Evolutionary conservation across 2,797 vertebrate species (phyloP).

Genomic region (Trachurus trachurus): DNA sequence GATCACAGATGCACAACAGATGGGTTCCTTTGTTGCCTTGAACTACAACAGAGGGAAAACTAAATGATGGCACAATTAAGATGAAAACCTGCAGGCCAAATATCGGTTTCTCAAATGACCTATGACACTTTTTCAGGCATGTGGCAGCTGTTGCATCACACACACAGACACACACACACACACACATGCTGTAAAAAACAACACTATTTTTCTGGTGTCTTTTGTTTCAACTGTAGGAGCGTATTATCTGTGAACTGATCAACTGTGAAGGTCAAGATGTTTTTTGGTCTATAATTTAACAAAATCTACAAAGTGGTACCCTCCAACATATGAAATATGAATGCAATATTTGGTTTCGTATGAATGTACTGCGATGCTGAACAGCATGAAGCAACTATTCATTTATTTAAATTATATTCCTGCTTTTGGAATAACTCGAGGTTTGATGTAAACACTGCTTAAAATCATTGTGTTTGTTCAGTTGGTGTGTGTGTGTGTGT

Average conservation of each 20-base stretch:
- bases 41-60: slow-evolving; percentile 35
- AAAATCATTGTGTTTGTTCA: slow-evolving; percentile 39
- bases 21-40: slow-evolving; percentile 23
- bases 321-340: slow-evolving; percentile 65
- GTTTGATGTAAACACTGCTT: slow-evolving; percentile 56
- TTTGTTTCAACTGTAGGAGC: neutral
- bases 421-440: slow-evolving; percentile 57
- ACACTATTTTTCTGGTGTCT: neutral
- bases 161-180: slow-evolving; percentile 4
- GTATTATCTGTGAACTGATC: slow-evolving; percentile 8
- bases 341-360: slow-evolving; percentile 45
- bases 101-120: slow-evolving; percentile 10
- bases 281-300: slow-evolving; percentile 1
- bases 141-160: neutral
- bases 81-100: slow-evolving; percentile 9
- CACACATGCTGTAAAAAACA: neutral
- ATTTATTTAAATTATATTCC: slow-evolving; percentile 75
- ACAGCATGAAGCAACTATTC: slow-evolving; percentile 51
- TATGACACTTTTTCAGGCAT: neutral
- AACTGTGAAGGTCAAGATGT: slow-evolving; percentile 21
- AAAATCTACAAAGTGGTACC: slow-evolving; percentile 17
- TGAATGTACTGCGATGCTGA: slow-evolving; percentile 10
- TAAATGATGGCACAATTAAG: slow-evolving; percentile 38
- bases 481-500: slow-evolving; percentile 23
- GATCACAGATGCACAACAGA: slow-evolving; percentile 50